phyloP scores from a whole-genome alignment of 2,113 vertebrate genomes.

The Dicentrarchus labrax region DNA sequence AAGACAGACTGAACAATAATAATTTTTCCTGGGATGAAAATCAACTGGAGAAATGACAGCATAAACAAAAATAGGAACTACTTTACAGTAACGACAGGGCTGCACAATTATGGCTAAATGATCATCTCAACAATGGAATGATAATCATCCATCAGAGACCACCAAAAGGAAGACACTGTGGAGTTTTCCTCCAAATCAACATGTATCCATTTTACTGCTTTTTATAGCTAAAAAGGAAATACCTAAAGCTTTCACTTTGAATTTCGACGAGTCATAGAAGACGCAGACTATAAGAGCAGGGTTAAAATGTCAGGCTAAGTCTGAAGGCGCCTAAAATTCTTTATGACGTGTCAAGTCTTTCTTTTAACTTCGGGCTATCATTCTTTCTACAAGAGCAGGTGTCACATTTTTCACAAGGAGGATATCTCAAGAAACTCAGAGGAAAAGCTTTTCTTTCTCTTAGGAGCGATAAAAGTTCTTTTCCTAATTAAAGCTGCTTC shows the following conservation, averaged over 20 bases:
- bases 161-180: neutral
- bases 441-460: neutral
- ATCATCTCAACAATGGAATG: conserved; percentile 1
- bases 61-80: neutral
- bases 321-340: neutral
- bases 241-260: conserved; percentile 3
- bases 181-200: conserved; percentile 21
- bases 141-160: conserved; percentile 13
- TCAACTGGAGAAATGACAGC: neutral
- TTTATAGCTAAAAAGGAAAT: neutral
- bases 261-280: neutral
- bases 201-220: neutral
- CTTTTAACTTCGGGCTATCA: conserved; percentile 8
- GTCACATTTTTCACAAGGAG: conserved; percentile 16
- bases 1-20: conserved; percentile 5
- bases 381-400: conserved; percentile 23
- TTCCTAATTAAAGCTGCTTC: conserved; percentile 49
- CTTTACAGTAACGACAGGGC: neutral
- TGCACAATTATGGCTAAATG: neutral
- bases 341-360: conserved; percentile 9
- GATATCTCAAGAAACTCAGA: conserved; percentile 11
- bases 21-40: neutral
- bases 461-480: conserved; percentile 1
- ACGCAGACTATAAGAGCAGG: neutral
- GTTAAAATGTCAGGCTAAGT: conserved; percentile 10